phyloP scores from a whole-genome alignment of 2,797 vertebrate species.

The Dromococcyx pavoninus region DNA sequence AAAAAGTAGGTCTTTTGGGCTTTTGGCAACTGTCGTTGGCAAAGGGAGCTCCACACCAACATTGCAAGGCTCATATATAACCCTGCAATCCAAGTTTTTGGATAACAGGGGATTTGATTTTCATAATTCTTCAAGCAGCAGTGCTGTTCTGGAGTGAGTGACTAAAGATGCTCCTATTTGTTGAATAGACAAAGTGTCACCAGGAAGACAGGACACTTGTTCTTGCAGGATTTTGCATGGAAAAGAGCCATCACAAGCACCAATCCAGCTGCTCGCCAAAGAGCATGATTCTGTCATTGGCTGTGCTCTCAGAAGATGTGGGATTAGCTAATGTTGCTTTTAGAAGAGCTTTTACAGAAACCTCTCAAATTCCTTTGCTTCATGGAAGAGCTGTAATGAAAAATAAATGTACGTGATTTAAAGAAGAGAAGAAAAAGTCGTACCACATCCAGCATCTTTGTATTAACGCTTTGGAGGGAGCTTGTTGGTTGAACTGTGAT shows the following conservation, averaged over 20 bases:
- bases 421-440: not conserved
- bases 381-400: conserved; percentile 61
- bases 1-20: not conserved
- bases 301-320: not conserved
- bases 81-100: not conserved
- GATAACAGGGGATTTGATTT: not conserved
- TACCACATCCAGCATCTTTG: not conserved
- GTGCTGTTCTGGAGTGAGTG: not conserved
- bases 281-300: conserved; percentile 40
- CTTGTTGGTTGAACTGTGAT: not conserved
- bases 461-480: not conserved
- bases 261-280: not conserved
- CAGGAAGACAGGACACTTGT: not conserved
- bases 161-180: not conserved
- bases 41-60: conserved; percentile 7
- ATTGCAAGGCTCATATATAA: not conserved
- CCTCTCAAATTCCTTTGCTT: conserved; percentile 41
- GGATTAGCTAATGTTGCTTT: conserved; percentile 60
- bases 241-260: not conserved
- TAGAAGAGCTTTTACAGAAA: conserved; percentile 55
- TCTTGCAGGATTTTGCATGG: conserved; percentile 20
- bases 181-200: not conserved
- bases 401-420: not conserved
- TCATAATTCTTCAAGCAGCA: not conserved
- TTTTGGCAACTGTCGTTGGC: conserved; percentile 34